Conservation (phyloP, 2,113 vertebrate species). For the Oreotrochilus melanogaster region DNA sequence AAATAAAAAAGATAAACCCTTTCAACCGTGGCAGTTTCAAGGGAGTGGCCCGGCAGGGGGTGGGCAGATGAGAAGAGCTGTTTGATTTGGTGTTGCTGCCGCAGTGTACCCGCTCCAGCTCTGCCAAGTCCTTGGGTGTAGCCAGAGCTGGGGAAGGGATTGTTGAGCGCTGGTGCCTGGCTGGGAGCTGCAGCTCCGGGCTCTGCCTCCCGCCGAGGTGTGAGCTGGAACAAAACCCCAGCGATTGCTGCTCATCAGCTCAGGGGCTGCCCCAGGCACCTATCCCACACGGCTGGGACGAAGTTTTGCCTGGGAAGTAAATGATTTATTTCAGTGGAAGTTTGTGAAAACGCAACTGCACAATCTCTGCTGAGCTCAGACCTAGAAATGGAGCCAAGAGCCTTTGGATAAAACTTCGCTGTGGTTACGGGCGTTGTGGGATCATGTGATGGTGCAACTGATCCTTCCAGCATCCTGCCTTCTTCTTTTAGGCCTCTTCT, state of each 20-base stretch:
- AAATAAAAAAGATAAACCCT: background rate
- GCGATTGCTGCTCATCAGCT: background rate
- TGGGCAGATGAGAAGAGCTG: background rate
- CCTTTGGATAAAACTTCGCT: background rate
- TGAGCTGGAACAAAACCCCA: too few relatives aligned
- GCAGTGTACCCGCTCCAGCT: background rate
- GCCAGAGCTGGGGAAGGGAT: background rate
- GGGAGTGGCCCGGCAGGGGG: background rate
- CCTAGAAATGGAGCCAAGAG: constrained; percentile 3
- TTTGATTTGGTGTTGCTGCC: background rate
- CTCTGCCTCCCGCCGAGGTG: background rate
- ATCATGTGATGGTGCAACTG: constrained; percentile 23
- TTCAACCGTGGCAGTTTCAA: background rate
- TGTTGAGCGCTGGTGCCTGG: background rate
- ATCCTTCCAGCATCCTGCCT: background rate
- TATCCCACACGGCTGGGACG: background rate
- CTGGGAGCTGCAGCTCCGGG: background rate
- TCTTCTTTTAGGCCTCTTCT: background rate
- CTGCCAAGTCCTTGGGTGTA: constrained; percentile 48
- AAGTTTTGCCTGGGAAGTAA: constrained; percentile 11
- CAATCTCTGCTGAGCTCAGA: constrained; percentile 36
- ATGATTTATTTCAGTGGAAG: background rate
- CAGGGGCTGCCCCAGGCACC: background rate
- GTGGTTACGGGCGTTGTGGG: background rate
- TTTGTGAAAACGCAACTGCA: background rate